Evolutionary conservation across 2,888 invertebrate genomes (phyloP).

Genomic region (Drosophila tanythrix): DNA sequence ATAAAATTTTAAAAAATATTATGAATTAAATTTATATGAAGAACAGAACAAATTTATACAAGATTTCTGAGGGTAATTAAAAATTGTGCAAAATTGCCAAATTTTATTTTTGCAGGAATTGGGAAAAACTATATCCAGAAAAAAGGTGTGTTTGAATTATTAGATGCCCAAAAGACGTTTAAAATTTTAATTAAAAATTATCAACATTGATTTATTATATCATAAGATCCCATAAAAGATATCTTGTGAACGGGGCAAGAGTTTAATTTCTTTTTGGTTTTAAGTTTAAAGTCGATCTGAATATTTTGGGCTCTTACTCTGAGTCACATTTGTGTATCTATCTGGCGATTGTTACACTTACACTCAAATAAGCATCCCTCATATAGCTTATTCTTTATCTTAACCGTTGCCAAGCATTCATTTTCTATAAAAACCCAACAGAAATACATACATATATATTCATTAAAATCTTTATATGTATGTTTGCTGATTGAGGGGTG

Average conservation of each 20-base stretch:
- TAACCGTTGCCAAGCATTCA: not conserved
- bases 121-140: not conserved
- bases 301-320: too few relatives aligned
- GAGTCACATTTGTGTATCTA: not conserved
- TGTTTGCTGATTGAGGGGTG: slow-evolving; percentile 26
- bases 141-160: not conserved
- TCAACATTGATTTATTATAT: too few relatives aligned
- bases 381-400: not conserved
- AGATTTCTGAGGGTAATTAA: not conserved
- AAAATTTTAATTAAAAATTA: too few relatives aligned
- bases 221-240: not conserved
- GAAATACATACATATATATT: not conserved
- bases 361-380: slow-evolving; percentile 1
- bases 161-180: not conserved
- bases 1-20: not conserved
- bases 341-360: not conserved
- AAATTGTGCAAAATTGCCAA: not conserved
- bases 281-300: not conserved
- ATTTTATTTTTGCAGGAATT: too few relatives aligned
- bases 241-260: not conserved
- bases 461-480: slow-evolving; percentile 5
- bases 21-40: not conserved
- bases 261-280: not conserved
- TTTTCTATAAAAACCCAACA: not conserved
- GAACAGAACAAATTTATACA: not conserved